Conservation (phyloP, 2,888 invertebrate genomes). For the Aporophyla nigra region DNA sequence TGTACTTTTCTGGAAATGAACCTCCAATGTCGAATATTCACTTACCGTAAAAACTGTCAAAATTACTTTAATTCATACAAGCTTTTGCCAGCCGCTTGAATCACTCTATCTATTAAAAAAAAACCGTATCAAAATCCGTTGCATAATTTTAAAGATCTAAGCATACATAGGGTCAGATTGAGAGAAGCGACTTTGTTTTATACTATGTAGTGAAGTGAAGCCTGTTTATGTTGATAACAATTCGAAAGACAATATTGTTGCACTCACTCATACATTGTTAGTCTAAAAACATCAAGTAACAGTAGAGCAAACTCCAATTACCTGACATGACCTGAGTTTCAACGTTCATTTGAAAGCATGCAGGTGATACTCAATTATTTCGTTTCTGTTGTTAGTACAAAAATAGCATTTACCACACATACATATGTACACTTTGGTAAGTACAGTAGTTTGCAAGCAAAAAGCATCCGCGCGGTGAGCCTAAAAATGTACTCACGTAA, state of each 20-base stretch:
- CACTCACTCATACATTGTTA: neutral
- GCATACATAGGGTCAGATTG: too few relatives aligned
- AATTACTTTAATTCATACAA: neutral
- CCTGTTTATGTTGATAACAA: neutral
- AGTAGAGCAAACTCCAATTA: neutral
- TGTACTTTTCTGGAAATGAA: slow-evolving; percentile 3
- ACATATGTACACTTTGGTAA: neutral
- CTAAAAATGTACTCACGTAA: slow-evolving; percentile 31
- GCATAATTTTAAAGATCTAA: too few relatives aligned
- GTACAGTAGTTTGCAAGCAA: slow-evolving; percentile 32
- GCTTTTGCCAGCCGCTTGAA: too few relatives aligned
- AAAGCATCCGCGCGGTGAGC: slow-evolving; percentile 15
- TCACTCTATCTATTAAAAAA: too few relatives aligned
- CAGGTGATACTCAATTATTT: neutral
- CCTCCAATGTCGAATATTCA: neutral
- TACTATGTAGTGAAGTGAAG: too few relatives aligned
- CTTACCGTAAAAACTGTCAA: neutral
- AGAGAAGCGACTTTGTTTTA: too few relatives aligned
- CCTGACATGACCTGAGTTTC: neutral
- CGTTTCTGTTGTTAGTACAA: neutral
- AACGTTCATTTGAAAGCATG: neutral
- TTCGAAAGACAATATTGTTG: neutral
- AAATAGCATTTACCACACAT: slow-evolving; percentile 1
- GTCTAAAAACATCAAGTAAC: neutral
- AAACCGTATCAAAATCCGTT: too few relatives aligned